Evolutionary conservation across 1,140 invertebrate genomes (phyloP), one percentile per base, ranked within the genome.

Genomic region (Papilio xuthus): DNA sequence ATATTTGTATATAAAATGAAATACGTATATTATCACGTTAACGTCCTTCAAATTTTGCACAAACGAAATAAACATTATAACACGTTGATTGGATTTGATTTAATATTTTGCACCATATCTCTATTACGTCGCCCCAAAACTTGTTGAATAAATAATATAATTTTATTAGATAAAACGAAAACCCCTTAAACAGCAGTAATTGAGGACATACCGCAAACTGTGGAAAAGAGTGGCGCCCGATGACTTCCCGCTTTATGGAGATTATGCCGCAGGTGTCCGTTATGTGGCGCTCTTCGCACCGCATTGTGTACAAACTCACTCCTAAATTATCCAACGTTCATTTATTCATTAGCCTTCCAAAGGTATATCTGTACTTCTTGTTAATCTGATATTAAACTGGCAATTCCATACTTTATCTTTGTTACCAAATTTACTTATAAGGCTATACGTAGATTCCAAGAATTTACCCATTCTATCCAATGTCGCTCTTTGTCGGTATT

Each of bases 291-390:
- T 28, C 26, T 67, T 67, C 60, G 26, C 60, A 67, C 60, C 60
- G 26, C 60, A 67, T 67, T 67, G 13, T 32, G 60, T 15, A 20
- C 42, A 73, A 73, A 73, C 71, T 41, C 71, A 73, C 41, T 26
- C 26, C 71, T 73, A 73, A 67, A 67, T 67, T 28, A 67, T 67
- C 60, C 26, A 67, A 67, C n/a, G 60, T 67, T 67, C 26, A 67
- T 67, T 67, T 67, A 67, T 67, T 67, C 60, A 67, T 67, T 67
- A 67, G 23, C 60, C 12, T 67, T 32, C 0, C 2, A 63, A 28
- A 63, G 26, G 12, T 15, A 67, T 7, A 18, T 23, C 26, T 15
- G 60, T 67, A 67, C 13, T 32, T 28, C 6, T 28, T 67, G 12
- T 32, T 67, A 13, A 28, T 28, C 2, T 67, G 15, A 28, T 28